Percentiles rank a stretch among this genome's conserved stretches.
Evolutionary conservation across 35 echinoderm and acorn worm species (phyloP).

Genomic region (Apostichopus japonicus): DNA sequence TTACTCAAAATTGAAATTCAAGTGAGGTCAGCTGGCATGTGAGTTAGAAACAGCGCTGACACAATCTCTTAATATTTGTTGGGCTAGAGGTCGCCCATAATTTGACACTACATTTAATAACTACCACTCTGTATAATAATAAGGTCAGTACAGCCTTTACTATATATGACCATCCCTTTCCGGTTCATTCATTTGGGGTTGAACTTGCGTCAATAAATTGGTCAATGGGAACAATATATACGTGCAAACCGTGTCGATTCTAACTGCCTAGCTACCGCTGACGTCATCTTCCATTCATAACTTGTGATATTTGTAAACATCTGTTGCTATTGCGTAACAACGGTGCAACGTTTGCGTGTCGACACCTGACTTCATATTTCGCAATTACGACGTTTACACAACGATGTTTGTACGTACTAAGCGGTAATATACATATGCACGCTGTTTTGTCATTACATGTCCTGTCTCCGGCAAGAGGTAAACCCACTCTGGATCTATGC

Average conservation of each 20-base stretch:
- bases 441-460: neutral
- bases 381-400: neutral
- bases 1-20: no score
- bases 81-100: no score
- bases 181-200: no score
- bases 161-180: no score
- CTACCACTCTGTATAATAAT: no score
- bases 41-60: no score
- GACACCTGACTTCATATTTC: neutral
- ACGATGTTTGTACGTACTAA: neutral
- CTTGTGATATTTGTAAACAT: conserved; percentile 27
- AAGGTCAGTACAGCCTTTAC: no score
- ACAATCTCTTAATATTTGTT: no score
- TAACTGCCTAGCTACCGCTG: neutral
- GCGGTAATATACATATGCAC: no score
- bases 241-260: neutral
- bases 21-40: no score
- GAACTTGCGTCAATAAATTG: no score
- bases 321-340: conserved; percentile 35
- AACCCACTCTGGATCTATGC: neutral
- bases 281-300: conserved; percentile 51
- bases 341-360: conserved; percentile 18
- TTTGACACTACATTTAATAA: no score
- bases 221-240: neutral
- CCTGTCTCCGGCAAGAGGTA: neutral